Evolutionary conservation across 2,113 vertebrate genomes (phyloP).

Genomic region (Calcarius ornatus): DNA sequence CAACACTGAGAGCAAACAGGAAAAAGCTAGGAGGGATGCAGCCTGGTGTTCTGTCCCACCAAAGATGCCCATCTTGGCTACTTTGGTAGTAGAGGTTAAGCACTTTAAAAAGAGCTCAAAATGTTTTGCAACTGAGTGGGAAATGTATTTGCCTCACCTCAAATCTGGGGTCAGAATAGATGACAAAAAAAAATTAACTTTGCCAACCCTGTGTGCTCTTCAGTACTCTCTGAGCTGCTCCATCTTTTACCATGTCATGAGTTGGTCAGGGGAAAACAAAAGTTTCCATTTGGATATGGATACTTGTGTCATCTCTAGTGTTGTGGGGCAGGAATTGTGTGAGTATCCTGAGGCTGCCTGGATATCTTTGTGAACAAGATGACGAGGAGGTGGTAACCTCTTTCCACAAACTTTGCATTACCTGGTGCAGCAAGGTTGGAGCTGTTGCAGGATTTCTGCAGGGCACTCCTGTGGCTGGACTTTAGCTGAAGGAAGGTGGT

Average conservation of each 20-base stretch:
- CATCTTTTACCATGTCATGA: background rate
- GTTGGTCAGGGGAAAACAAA: background rate
- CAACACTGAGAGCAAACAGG: background rate
- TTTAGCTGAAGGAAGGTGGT: background rate
- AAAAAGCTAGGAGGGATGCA: background rate
- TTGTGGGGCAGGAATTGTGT: background rate
- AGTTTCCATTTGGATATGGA: too few species aligned
- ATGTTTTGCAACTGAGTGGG: background rate
- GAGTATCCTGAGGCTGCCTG: background rate
- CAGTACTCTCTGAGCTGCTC: background rate
- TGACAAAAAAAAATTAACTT: background rate
- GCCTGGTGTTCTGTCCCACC: background rate
- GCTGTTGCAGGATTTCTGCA: background rate
- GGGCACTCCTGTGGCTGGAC: background rate
- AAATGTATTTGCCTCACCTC: background rate
- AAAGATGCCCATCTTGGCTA: background rate
- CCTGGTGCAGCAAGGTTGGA: rapidly evolving
- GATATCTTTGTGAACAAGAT: background rate
- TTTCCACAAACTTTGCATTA: rapidly evolving
- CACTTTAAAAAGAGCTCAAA: background rate
- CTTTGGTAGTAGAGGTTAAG: background rate
- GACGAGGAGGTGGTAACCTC: background rate
- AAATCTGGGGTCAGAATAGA: background rate
- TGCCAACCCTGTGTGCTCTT: background rate
- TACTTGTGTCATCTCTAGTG: background rate